Conservation (phyloP, 2,888 invertebrate species). For the Macrophya alboannulata region DNA sequence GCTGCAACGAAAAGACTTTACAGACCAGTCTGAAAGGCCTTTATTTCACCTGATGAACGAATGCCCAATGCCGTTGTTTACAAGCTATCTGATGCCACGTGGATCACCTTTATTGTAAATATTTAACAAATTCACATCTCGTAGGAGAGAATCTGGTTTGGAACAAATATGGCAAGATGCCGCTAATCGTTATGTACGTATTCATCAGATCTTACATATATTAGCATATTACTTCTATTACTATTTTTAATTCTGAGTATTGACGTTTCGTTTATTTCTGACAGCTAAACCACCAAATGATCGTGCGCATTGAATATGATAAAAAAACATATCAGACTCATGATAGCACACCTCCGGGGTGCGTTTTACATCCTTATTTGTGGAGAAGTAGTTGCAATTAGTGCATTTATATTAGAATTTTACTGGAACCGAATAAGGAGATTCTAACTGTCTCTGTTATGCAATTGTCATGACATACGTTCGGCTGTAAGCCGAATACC, state of each 20-base stretch:
- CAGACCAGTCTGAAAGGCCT: not conserved
- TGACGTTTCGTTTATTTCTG: not conserved
- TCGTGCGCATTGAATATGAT: not conserved
- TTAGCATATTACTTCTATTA: not conserved
- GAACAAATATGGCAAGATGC: not conserved
- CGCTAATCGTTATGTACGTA: not conserved
- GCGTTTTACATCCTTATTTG: slow-evolving; percentile 8
- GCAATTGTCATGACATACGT: not conserved
- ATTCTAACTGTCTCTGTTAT: not conserved
- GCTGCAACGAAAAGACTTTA: not conserved
- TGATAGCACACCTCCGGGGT: not conserved
- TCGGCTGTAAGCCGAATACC: not conserved
- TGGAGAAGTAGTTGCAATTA: not conserved
- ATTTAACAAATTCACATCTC: not conserved
- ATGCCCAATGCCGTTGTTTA: slow-evolving; percentile 4
- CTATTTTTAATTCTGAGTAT: not conserved
- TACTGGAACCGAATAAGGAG: not conserved
- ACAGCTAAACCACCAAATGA: not conserved
- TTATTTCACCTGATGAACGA: slow-evolving; percentile 23
- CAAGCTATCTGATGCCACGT: not conserved
- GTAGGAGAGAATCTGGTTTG: slow-evolving; percentile 1
- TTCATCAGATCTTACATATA: not conserved
- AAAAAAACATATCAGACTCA: not conserved
- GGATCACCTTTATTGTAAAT: not conserved
- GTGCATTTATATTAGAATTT: not conserved